Conservation (phyloP, 2,113 vertebrate genomes). For the Myiozetetes cayanensis region DNA sequence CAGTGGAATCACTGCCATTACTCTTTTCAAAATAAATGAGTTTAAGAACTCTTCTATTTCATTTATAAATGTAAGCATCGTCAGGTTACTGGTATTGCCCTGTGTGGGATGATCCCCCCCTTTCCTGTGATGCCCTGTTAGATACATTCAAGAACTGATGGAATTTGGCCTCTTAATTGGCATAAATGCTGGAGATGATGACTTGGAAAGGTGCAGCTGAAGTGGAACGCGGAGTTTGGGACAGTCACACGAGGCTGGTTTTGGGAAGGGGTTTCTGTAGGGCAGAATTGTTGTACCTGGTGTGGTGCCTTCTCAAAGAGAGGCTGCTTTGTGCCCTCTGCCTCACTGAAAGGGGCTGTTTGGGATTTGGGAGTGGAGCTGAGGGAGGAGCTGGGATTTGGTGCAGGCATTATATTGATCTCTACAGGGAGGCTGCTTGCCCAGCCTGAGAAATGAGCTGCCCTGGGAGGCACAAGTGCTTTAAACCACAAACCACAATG, state of each 20-base stretch:
- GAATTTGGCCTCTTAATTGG: background rate
- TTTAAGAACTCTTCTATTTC: fast-evolving
- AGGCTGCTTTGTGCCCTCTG: background rate
- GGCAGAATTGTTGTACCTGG: background rate
- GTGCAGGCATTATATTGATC: background rate
- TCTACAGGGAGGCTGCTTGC: background rate
- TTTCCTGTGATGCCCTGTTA: background rate
- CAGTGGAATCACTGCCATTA: fast-evolving
- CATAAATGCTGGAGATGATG: background rate
- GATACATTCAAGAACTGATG: background rate
- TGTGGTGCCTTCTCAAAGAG: background rate
- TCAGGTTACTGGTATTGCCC: background rate
- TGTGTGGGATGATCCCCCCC: background rate
- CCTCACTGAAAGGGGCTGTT: background rate
- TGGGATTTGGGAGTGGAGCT: background rate
- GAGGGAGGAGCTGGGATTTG: background rate
- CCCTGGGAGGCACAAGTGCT: background rate
- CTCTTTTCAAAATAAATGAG: background rate
- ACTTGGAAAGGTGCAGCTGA: background rate
- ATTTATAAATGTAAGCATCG: background rate
- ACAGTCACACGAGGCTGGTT: background rate
- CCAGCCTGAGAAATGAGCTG: background rate
- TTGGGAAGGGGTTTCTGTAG: background rate
- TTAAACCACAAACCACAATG: background rate
- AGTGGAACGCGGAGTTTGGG: background rate